Evolutionary conservation across 2,888 invertebrate genomes (phyloP), one percentile per base, ranked within the genome.

Genomic region (Leucoma salicis): DNA sequence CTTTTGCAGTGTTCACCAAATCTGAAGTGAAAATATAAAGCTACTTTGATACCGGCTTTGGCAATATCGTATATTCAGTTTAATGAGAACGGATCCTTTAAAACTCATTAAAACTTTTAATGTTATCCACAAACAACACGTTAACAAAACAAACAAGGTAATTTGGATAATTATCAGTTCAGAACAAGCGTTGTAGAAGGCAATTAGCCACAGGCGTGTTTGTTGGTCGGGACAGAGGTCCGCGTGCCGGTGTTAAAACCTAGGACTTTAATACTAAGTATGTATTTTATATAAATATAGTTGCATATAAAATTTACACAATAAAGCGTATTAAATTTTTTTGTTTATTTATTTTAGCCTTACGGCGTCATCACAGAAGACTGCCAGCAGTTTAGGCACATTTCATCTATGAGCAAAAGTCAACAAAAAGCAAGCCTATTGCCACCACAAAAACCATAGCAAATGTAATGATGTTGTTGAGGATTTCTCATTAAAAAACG

Each of bases 121-220:
- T 31, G 16, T 18, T 29, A 31, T 31, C 38, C 41, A 41, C 31
- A 35, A 38, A 37, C 37, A 38, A 27, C 35, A 38, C 33, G 36
- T 39, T 28, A 41, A 45, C 32, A 34, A 35, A n/a, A 40, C 50
- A 52, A 49, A 46, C 51, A 44, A 50, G 48, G 57, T 53, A 57
- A 63, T 62, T 64, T 57, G 55, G 57, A 57, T 66, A 61, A 69
- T 63, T 63, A 62, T 58, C 66, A 63, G 62, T 66, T 65, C 60
- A 53, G 51, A 63, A 55, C 66, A 58, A 46, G 55, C 52, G 55
- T 53, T 53, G 49, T 56, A 52, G 58, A 56, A 55, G 57, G 60
- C 70, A 63, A 67, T 71, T 63, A 63, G 48, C 58, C 57, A 57
- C 70, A 70, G 68, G 59, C 66, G 66, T 40, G 50, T 27, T 44